Conservation (phyloP, 2,113 vertebrate species). For the Sorex fumeus region DNA sequence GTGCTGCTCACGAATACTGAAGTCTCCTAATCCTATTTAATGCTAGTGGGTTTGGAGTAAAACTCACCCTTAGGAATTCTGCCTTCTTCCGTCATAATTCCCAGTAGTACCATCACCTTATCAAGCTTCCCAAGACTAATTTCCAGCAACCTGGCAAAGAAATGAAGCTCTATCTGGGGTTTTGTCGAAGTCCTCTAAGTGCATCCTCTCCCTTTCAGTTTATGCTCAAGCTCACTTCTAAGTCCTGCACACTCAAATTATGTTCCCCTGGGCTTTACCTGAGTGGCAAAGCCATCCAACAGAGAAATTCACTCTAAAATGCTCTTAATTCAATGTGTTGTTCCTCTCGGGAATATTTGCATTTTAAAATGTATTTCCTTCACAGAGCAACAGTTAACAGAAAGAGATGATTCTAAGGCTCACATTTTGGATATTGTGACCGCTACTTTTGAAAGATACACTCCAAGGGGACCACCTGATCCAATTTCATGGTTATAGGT, state of each 20-base stretch:
- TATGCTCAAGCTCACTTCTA: conserved; percentile 13
- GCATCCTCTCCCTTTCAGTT: neutral
- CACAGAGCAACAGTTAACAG: conserved; percentile 2
- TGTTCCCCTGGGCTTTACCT: neutral
- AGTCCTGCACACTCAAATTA: neutral
- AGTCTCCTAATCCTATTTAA: neutral
- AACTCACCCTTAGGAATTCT: neutral
- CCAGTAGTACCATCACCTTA: conserved; percentile 21
- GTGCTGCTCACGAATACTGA: neutral
- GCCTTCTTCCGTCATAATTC: conserved; percentile 8
- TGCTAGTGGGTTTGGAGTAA: neutral
- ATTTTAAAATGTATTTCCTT: conserved; percentile 33
- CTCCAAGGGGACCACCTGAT: neutral
- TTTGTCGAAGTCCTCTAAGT: neutral
- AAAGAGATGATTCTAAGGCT: conserved; percentile 20
- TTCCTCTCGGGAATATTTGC: conserved; percentile 44
- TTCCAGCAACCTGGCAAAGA: conserved; percentile 16
- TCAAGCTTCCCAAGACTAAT: conserved; percentile 3
- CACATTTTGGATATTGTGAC: neutral
- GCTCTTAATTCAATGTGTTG: neutral
- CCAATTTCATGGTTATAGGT: conserved; percentile 3
- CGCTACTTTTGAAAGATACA: neutral
- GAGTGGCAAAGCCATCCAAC: neutral
- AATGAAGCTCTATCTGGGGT: neutral
- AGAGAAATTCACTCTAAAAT: conserved; percentile 48